These are phyloP conservation scores for Apis mellifera DNA, from an alignment of 1,140 invertebrate species.

Conservation along the genomic window Amel_HAv3.1 CM009935.2:10788501-10789000, in stretches of 20 bases:
- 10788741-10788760: not conserved
- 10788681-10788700: too few species aligned
- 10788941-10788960: constrained; percentile 15
- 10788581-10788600: constrained; percentile 7
- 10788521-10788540: not conserved
- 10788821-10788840: not conserved
- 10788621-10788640: constrained; percentile 30
- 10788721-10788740: not conserved
- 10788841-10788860: not conserved
- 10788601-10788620: constrained; percentile 36
- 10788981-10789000: constrained; percentile 15
- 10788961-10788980: constrained; percentile 4
- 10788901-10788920: constrained; percentile 37
- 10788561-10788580: constrained; percentile 16
- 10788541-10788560: not conserved
- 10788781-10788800: constrained; percentile 5
- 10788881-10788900: constrained; percentile 1
- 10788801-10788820: not conserved
- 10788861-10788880: not conserved
- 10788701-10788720: not conserved
- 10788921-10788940: constrained; percentile 25
- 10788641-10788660: constrained; percentile 20
- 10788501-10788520: not conserved
- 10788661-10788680: not conserved
- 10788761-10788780: constrained; percentile 21